phyloP scores from a whole-genome alignment of 53 echinoderm and acorn worm species.

The Astropecten irregularis region DNA sequence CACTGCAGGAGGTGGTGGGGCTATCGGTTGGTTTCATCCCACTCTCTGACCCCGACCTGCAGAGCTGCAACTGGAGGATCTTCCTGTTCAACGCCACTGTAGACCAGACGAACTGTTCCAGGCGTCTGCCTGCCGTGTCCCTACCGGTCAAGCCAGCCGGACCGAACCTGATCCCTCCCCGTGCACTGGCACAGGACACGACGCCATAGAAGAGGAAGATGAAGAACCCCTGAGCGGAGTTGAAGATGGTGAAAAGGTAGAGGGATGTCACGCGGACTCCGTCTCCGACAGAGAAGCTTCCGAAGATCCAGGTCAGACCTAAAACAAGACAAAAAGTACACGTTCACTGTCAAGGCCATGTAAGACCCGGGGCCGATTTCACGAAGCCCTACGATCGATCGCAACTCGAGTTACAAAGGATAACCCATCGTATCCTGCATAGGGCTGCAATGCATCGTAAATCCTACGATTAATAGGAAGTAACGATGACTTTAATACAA shows the following conservation, averaged over 20 bases:
- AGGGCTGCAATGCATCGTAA: too few relatives aligned
- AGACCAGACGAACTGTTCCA: background rate
- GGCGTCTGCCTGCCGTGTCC: background rate
- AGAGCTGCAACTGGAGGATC: constrained; percentile 10
- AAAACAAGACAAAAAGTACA: background rate
- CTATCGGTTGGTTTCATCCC: background rate
- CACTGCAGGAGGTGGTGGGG: constrained; percentile 9
- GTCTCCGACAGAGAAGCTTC: constrained; percentile 45
- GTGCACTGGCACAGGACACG: constrained; percentile 9
- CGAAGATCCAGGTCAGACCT: constrained; percentile 62
- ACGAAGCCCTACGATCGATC: too few relatives aligned
- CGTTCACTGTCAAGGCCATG: background rate
- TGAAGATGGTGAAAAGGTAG: constrained; percentile 60
- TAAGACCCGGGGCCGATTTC: too few relatives aligned
- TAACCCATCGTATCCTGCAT: too few relatives aligned
- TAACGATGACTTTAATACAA: too few relatives aligned
- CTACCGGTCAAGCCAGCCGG: too few relatives aligned
- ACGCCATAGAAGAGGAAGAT: constrained; percentile 63
- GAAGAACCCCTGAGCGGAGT: constrained; percentile 58
- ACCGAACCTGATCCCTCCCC: too few relatives aligned
- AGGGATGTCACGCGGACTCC: constrained; percentile 45
- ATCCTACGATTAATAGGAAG: too few relatives aligned
- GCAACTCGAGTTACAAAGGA: too few relatives aligned
- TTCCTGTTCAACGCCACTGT: background rate
- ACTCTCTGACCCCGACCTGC: background rate